These are phyloP conservation scores for Chaenogobius annularis DNA, from an alignment of 2,113 vertebrate species.

Conservation along the genomic window DNA sequence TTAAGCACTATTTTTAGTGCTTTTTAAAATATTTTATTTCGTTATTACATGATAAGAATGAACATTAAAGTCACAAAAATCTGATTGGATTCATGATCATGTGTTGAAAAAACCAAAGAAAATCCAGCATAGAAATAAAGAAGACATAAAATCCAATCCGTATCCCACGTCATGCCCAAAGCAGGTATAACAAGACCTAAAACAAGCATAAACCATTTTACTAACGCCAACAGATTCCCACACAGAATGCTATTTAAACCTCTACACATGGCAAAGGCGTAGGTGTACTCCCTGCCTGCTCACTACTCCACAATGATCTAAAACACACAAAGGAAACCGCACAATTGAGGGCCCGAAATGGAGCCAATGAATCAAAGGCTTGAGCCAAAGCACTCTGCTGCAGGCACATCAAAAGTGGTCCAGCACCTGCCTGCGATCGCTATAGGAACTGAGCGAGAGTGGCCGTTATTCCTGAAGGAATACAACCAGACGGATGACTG, in stretches of 20 bases:
- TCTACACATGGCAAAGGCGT: constrained; percentile 29
- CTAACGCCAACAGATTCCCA: constrained; percentile 8
- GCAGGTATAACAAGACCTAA: too few relatives aligned
- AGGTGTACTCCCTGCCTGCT: constrained; percentile 13
- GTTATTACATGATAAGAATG: too few relatives aligned
- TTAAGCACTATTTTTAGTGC: too few relatives aligned
- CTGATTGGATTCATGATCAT: too few relatives aligned
- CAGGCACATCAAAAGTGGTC: constrained; percentile 70
- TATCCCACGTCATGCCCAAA: background rate
- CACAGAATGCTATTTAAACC: constrained; percentile 2
- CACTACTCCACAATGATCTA: constrained; percentile 18
- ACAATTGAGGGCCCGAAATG: constrained; percentile 32
- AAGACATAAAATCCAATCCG: too few relatives aligned
- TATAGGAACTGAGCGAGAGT: constrained; percentile 4
- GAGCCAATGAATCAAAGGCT: constrained; percentile 71
- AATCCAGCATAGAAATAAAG: too few relatives aligned
- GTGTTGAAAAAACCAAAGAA: too few relatives aligned
- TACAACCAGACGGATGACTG: constrained; percentile 5
- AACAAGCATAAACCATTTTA: too few relatives aligned
- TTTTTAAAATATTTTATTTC: too few relatives aligned
- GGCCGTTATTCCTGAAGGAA: constrained; percentile 20
- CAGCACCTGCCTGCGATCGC: constrained; percentile 63
- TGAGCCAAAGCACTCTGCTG: constrained; percentile 47
- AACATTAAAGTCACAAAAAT: too few relatives aligned
- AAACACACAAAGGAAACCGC: constrained; percentile 34